Evolutionary conservation across 2,113 vertebrate genomes (phyloP), one percentile per base, ranked within the genome.

Genomic region (Tragelaphus scriptus): DNA sequence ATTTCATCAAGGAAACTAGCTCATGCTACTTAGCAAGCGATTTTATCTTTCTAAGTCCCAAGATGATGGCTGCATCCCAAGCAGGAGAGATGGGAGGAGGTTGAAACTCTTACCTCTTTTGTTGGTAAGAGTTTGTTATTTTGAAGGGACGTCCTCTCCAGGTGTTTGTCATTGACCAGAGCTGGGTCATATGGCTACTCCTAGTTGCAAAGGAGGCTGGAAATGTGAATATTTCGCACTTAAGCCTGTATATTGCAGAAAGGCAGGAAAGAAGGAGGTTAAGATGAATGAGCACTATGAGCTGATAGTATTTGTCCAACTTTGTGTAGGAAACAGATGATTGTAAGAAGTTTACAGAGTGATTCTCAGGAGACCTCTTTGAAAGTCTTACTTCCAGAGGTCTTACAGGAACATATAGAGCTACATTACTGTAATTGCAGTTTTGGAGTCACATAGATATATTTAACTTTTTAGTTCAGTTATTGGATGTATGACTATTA

Each of bases 281-380:
- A 65, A 80, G 85, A 51, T 94, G 47, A 92, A 85, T 88, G 85
- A 56, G 25, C 32, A 6, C 82, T 63, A 2, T 55, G 59, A 84
- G 75, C 49, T 58, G 80, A 75, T 61, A 61, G 28, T 79, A 75
- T 92, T 95, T 95, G 85, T 95, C 89, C 68, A 77, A 16, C 71
- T 95, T 91, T 91, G 95, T 87, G 40, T 36, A 90, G 88, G 32
- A 89, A 71, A 47, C 10, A 36, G 92, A 68, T 90, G 58, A 79
- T 90, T 75, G 59, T 79, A 71, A 21, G 75, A 88, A 85, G 21
- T 68, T 79, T 81, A 68, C 68, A 79, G 32, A 47, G 68, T 61
- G 55, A 86, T 80, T 93, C 95, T 91, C 91, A 56, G 87, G 81
- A 44, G 97, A 71, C 26, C 5, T 14, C 91, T 95, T 65, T 89